Evolutionary conservation across 2,888 invertebrate genomes (phyloP), one percentile per base, ranked within the genome.

Genomic region (Euzetes globulus): DNA sequence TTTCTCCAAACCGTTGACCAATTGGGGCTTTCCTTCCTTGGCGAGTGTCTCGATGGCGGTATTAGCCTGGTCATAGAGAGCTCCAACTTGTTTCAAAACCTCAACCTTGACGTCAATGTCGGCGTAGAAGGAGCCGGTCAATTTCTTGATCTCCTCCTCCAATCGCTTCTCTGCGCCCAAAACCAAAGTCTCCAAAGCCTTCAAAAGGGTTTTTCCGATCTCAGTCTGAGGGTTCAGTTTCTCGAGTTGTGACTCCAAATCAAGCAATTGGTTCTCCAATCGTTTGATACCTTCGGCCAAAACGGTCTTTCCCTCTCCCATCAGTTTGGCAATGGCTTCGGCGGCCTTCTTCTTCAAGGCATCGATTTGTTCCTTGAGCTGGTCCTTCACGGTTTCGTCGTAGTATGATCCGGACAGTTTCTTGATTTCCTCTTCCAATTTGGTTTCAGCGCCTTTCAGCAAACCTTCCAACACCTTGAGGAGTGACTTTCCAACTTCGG

Each of bases 351-450:
- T 52, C 52, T 52, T 52, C 52, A 52, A n/a, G 52, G 3, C 11
- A 7, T 52, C 52, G 22, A 22, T 22, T 1, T 7, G 19, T 5
- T 9, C n/a, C 19, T 22, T 19, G 1, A 52, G 52, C 3, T 19
- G 6, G 11, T 52, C 52, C 22, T 52, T 52, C 4, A 52, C 52
- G 50, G 4, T 13, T 9, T 52, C 52, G 22, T 19, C 5, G 25
- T 19, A 52, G 25, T 19, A 52, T 19, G 52, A 7, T n/a, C 52
- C 52, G 7, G 19, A 5, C 52, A 65, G 27, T 9, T 29, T 50
- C 15, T 71, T 22, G 22, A 71, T 19, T 19, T 71, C 52, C 5
- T 33, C 37, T n/a, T 71, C 71, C 19, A 71, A 22, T 19, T 71
- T 71, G n/a, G 25, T 71, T 19, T 71, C 71, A 27, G n/a, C 37